Percentiles rank a stretch among this genome's conserved stretches.
phyloP scores from a whole-genome alignment of 2,888 invertebrate genomes.

The Drosophila bunnanda region DNA sequence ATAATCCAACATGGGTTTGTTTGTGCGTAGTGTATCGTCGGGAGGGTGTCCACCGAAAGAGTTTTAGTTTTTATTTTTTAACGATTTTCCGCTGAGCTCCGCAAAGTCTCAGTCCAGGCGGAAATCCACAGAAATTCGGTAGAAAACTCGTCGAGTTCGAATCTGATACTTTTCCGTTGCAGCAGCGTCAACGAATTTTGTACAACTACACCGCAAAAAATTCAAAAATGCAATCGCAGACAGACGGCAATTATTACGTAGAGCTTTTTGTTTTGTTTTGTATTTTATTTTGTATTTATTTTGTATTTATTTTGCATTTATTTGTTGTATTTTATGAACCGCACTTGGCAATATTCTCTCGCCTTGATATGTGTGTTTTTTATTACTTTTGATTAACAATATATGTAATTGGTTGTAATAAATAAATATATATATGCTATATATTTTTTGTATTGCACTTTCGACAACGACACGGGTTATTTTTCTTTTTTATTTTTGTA shows the following conservation, averaged over 20 bases:
- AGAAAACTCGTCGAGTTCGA: slow-evolving; percentile 17
- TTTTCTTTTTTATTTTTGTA: slow-evolving; percentile 47
- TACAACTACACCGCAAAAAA: slow-evolving; percentile 39
- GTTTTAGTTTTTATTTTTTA: slow-evolving; percentile 1
- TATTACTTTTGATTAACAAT: slow-evolving; percentile 42
- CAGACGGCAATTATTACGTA: slow-evolving; percentile 8
- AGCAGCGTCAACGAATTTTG: slow-evolving; percentile 39
- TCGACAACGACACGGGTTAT: slow-evolving; percentile 45
- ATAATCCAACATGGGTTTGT: slow-evolving; percentile 84
- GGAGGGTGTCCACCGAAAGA: slow-evolving; percentile 29
- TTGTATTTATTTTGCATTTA: slow-evolving; percentile 7
- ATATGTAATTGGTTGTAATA: slow-evolving; percentile 48
- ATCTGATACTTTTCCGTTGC: slow-evolving; percentile 25
- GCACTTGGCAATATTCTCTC: slow-evolving; percentile 19
- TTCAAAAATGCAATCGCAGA: slow-evolving; percentile 31
- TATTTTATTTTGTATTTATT: not conserved
- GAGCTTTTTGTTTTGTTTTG: slow-evolving; percentile 17
- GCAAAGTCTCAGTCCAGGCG: slow-evolving; percentile 52
- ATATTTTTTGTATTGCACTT: slow-evolving; percentile 57
- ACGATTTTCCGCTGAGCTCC: slow-evolving; percentile 20
- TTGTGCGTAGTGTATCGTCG: slow-evolving; percentile 65
- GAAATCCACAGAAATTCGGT: slow-evolving; percentile 49
- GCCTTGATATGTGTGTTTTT: slow-evolving; percentile 47
- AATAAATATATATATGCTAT: slow-evolving; percentile 24
- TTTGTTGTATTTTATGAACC: slow-evolving; percentile 24